Evolutionary conservation across 1,140 invertebrate species (phyloP).

Genomic region (Caenorhabditis briggsae): DNA sequence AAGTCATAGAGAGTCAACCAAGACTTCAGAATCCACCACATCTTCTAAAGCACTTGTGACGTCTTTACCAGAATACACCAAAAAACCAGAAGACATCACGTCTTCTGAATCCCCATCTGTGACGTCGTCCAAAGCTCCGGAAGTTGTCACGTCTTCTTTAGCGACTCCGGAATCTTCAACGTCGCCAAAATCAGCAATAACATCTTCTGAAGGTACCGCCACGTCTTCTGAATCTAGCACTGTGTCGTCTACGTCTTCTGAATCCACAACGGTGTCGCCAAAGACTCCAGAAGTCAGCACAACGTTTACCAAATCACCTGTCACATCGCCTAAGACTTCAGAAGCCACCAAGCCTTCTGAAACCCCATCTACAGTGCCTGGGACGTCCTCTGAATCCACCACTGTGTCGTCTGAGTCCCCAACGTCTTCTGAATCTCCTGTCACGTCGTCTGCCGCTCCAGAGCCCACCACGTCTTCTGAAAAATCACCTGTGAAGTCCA

Average conservation of each 20-base stretch:
- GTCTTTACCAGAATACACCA: too few relatives aligned
- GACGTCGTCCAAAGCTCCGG: not conserved
- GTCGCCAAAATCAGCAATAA: not conserved
- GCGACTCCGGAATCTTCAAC: too few relatives aligned
- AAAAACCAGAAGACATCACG: not conserved
- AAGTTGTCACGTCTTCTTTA: not conserved
- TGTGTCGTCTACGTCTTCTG: not conserved
- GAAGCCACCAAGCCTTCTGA: slow-evolving; percentile 6
- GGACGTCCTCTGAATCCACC: not conserved
- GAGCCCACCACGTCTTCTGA: not conserved
- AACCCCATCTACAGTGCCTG: not conserved
- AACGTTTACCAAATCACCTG: not conserved
- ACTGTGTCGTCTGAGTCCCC: not conserved
- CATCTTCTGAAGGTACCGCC: not conserved
- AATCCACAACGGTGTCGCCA: not conserved
- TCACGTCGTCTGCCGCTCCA: not conserved
- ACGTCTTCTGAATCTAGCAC: slow-evolving; percentile 13
- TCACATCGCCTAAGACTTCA: not conserved
- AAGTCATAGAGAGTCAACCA: not conserved
- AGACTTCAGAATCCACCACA: not conserved
- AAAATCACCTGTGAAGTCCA: not conserved
- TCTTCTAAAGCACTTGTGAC: not conserved
- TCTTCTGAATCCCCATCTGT: not conserved
- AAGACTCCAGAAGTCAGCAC: not conserved
- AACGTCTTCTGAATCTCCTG: not conserved